Conservation (phyloP, 2,113 vertebrate genomes). For the Grus americana region DNA sequence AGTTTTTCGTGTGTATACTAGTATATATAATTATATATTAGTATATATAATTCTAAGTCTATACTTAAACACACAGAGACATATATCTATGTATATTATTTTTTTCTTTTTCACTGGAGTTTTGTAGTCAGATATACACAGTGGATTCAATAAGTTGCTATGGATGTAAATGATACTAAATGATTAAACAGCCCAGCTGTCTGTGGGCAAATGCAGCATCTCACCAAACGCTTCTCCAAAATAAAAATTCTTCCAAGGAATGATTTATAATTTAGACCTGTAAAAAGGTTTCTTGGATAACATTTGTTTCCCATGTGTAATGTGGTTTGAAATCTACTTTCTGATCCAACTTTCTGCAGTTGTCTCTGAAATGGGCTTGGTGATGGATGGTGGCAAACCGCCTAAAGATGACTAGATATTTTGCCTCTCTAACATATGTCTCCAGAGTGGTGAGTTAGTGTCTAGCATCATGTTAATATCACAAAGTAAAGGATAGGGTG, state of each 20-base stretch:
- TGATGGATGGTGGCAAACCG: background rate
- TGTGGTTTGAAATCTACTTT: slow-evolving; percentile 26
- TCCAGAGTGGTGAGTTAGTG: background rate
- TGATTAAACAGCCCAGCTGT: slow-evolving; percentile 3
- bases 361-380: slow-evolving; percentile 4
- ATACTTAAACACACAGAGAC: background rate
- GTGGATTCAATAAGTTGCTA: background rate
- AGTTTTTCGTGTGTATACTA: background rate
- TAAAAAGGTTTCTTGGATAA: slow-evolving; percentile 33
- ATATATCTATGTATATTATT: background rate
- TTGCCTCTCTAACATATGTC: background rate
- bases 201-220: slow-evolving; percentile 5
- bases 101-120: background rate
- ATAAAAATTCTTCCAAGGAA: slow-evolving; percentile 8
- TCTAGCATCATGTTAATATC: background rate
- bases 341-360: slow-evolving; percentile 19
- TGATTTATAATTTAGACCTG: slow-evolving; percentile 32
- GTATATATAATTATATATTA: background rate
- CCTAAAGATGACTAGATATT: slow-evolving; percentile 22
- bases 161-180: background rate
- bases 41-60: background rate
- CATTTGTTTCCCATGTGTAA: slow-evolving; percentile 25
- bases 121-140: background rate
- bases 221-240: slow-evolving; percentile 9
- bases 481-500: background rate